These are phyloP conservation scores for Hippocampus zosterae DNA, from an alignment of 2,113 vertebrate genomes.

Conservation along the genomic window DNA sequence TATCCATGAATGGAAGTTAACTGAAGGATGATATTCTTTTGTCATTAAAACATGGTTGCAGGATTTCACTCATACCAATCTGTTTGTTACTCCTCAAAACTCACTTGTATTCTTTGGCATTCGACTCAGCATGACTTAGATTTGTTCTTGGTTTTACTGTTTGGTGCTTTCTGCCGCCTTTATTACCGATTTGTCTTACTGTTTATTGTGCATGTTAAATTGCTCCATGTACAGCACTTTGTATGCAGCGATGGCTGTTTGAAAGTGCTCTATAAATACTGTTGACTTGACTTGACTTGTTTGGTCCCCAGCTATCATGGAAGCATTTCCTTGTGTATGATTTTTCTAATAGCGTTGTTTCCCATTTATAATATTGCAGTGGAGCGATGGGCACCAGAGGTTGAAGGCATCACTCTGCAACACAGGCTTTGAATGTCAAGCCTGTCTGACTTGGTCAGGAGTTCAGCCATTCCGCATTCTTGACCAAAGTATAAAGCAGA, in stretches of 20 bases:
- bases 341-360: neutral
- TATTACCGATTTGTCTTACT: too few species aligned
- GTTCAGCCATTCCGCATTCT: conserved; percentile 81
- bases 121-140: too few species aligned
- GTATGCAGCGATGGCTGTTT: too few species aligned
- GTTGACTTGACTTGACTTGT: too few species aligned
- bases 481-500: conserved; percentile 80
- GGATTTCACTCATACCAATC: neutral
- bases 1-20: conserved; percentile 20
- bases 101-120: too few species aligned
- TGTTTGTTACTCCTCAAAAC: too few species aligned
- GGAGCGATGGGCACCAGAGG: conserved; percentile 20
- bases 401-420: conserved; percentile 52
- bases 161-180: too few species aligned
- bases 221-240: too few species aligned
- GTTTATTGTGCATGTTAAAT: too few species aligned
- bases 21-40: conserved; percentile 33
- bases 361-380: neutral
- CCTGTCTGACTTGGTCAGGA: conserved; percentile 77
- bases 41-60: neutral
- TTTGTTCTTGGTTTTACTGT: too few species aligned
- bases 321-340: neutral
- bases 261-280: too few species aligned
- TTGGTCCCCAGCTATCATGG: neutral
- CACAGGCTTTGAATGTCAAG: conserved; percentile 58